Conservation (phyloP, 2,113 vertebrate species). For the Chaetodon trifascialis region DNA sequence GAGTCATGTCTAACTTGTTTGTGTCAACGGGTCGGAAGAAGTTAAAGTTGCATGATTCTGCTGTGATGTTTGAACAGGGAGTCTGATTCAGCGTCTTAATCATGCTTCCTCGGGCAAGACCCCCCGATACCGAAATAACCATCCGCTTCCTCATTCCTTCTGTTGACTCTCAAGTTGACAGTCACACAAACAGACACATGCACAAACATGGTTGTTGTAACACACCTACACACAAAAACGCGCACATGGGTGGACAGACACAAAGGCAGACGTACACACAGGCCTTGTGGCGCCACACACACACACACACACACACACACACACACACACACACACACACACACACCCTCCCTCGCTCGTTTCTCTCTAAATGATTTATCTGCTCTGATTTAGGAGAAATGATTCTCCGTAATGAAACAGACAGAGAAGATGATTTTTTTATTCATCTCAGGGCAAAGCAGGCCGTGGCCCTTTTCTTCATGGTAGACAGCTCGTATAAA, state of each 20-base stretch:
- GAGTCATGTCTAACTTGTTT: constrained; percentile 68
- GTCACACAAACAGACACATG: constrained; percentile 33
- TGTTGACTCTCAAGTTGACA: constrained; percentile 49
- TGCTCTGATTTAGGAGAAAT: constrained; percentile 78
- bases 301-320: constrained; percentile 12
- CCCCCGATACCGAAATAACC: constrained; percentile 50
- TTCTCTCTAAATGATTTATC: constrained; percentile 74
- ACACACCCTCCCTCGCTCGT: constrained; percentile 5
- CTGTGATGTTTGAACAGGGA: constrained; percentile 45
- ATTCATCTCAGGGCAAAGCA: constrained; percentile 76
- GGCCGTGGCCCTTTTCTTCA: constrained; percentile 72
- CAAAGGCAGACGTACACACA: not conserved
- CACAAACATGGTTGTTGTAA: constrained; percentile 29
- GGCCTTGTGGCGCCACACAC: constrained; percentile 2
- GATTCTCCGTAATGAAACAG: constrained; percentile 78
- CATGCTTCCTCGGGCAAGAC: constrained; percentile 45
- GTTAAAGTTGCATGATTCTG: constrained; percentile 72
- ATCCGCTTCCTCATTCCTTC: constrained; percentile 25
- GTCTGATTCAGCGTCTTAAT: constrained; percentile 70
- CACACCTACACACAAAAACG: constrained; percentile 10
- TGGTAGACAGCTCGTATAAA: constrained; percentile 81
- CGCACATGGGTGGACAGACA: constrained; percentile 13
- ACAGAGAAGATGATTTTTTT: constrained; percentile 78
- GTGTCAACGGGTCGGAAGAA: constrained; percentile 59
- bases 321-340: constrained; percentile 14